These are phyloP conservation scores for Drosophila kanekoi DNA, from an alignment of 2,888 invertebrate species.

Conservation along the genomic window DNA sequence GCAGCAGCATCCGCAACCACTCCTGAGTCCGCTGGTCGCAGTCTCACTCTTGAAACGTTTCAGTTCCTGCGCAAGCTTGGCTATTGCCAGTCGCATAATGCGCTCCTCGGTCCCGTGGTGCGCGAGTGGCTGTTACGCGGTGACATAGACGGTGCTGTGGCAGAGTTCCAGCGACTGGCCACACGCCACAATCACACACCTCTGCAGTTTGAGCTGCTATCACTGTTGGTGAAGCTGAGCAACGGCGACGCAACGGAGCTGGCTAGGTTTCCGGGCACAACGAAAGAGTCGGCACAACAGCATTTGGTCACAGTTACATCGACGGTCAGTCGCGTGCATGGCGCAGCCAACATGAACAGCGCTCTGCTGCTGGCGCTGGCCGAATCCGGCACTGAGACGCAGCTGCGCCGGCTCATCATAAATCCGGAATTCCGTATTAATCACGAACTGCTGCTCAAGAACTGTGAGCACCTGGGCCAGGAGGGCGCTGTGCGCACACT, in stretches of 20 bases:
- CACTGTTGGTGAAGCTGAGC: conserved; percentile 82
- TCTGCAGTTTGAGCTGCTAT: conserved; percentile 88
- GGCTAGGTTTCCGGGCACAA: conserved; percentile 59
- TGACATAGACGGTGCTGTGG: conserved; percentile 85
- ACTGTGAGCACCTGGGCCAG: conserved; percentile 85
- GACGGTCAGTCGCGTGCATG: conserved; percentile 84
- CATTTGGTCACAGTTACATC: conserved; percentile 83
- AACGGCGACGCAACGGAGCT: conserved; percentile 65
- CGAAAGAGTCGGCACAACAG: conserved; percentile 79
- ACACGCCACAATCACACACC: conserved; percentile 88
- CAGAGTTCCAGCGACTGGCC: conserved; percentile 86
- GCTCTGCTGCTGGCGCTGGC: conserved; percentile 85
- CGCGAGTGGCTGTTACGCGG: conserved; percentile 87
- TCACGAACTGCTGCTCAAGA: conserved; percentile 86
- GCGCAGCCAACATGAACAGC: conserved; percentile 83
- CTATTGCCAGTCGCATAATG: conserved; percentile 87
- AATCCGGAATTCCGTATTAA: conserved; percentile 87
- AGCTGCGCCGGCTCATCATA: conserved; percentile 85
- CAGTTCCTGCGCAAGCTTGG: conserved; percentile 86
- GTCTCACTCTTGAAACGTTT: conserved; percentile 86
- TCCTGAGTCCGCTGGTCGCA: conserved; percentile 55
- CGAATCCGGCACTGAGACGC: conserved; percentile 85
- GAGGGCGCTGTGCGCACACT: conserved; percentile 80
- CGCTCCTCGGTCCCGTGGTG: conserved; percentile 88
- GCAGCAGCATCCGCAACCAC: conserved; percentile 8